Evolutionary conservation across 2,113 vertebrate genomes (phyloP), one percentile per base, ranked within the genome.

Genomic region (Atherinomorus stipes): DNA sequence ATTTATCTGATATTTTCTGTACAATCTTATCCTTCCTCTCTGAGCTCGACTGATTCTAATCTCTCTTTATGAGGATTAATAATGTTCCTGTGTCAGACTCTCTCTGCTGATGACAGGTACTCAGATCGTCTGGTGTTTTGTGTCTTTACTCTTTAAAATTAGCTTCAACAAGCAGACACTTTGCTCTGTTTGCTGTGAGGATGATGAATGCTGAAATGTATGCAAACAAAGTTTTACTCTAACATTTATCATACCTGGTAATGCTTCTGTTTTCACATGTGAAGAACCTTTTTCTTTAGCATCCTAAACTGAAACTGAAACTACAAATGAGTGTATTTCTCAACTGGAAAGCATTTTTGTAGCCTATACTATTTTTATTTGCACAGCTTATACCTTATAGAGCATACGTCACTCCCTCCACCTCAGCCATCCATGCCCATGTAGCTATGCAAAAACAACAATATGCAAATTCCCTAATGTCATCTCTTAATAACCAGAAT

Each of bases 381-480:
- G 80, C 76, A 63, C 84, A 88, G 81, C 89, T 91, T 92, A 93
- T 92, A 7, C 89, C 91, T 85, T 90, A 89, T 91, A 90, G 91
- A 91, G 88, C 91, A 83, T 90, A 81, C 89, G 88, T 92, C 73
- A 89, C 78, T 88, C 73, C 45, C 44, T 75, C 78, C 88, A 80
- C 61, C 53, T 23, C 18, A 60, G 78, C 72, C 47, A 28, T 76
- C 77, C 88, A 78, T 64, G 44, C 22, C 11, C 64, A 76, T 74
- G 56, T 62, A 65, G 80, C 85, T 62, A 64, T 78, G 85, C 75
- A 88, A 89, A 92, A 91, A 90, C 87, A 90, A 34, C 28, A 90
- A 89, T 81, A 81, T 81, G 76, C 81, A 75, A 74, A 86, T 85
- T 82, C 81, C 90, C 83, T 80, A 65, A 67, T 88, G 90, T 76